Conservation (phyloP, 2,888 invertebrate genomes). For the Xylophagus ater region DNA sequence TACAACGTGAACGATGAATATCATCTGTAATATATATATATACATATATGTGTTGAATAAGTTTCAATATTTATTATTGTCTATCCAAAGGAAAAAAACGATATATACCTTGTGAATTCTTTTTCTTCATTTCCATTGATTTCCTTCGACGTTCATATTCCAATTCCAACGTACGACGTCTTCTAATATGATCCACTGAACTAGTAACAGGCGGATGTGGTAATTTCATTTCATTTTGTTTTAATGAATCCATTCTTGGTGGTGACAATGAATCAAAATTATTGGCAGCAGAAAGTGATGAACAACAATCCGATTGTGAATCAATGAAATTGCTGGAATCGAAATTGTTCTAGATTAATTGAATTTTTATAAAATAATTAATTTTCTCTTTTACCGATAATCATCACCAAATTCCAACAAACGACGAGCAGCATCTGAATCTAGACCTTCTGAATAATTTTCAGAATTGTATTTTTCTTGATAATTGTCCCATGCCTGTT, state of each 20-base stretch:
- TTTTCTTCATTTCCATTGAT: slow-evolving; percentile 33
- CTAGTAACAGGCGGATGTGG: slow-evolving; percentile 35
- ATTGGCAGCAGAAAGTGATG: slow-evolving; percentile 58
- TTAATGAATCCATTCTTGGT: slow-evolving; percentile 39
- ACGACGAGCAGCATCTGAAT: slow-evolving; percentile 72
- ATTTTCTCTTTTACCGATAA: slow-evolving; percentile 46
- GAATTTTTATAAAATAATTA: neutral
- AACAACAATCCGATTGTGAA: slow-evolving; percentile 82
- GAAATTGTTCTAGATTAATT: neutral
- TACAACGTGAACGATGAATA: slow-evolving; percentile 23
- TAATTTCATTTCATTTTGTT: slow-evolving; percentile 28
- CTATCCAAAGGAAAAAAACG: too few species aligned
- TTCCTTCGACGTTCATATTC: slow-evolving; percentile 37
- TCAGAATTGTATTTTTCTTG: slow-evolving; percentile 91
- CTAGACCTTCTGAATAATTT: slow-evolving; percentile 75
- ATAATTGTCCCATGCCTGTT: slow-evolving; percentile 92
- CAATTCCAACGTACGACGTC: slow-evolving; percentile 36
- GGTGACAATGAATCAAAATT: slow-evolving; percentile 41
- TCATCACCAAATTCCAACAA: slow-evolving; percentile 82
- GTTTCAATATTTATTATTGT: neutral
- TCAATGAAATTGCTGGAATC: slow-evolving; percentile 59
- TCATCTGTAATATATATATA: slow-evolving; percentile 17
- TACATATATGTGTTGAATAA: too few species aligned
- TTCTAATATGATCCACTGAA: slow-evolving; percentile 34
- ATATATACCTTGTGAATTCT: slow-evolving; percentile 39